Evolutionary conservation across 2,888 invertebrate genomes (phyloP), one percentile per base, ranked within the genome.

Genomic region (Mythimna ferrago): DNA sequence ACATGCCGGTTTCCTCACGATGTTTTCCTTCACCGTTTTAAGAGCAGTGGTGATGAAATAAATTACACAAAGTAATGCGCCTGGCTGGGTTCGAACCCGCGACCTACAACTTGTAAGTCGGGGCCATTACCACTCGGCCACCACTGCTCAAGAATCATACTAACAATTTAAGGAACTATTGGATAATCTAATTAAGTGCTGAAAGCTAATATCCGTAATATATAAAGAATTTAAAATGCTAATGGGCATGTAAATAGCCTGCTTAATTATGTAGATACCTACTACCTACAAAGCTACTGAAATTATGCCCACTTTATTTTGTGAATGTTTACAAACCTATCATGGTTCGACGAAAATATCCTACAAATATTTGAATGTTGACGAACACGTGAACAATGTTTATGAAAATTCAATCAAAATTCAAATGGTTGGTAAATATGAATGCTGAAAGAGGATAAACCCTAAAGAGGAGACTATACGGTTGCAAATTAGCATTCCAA

Each of bases 261-360:
- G 38, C 38, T 38, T 9, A 38, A 38, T 38, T 38, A 38, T 38
- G 38, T 14, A 58, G 2, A 5, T 5, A 48, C 32, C 2, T 61
- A 51, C 19, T 9, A 9, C 11, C 41, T 44, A 44, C 44, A 14
- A 4, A 48, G 14, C 44, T 48, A 5, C 14, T 14, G 6, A 48
- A 48, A 48, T 6, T 6, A 16, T 5, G 14, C 3, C 16, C 48
- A 48, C 16, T 19, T 48, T 53, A 66, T 60, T 66, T 48, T 32
- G 44, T 54, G 10, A 57, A 65, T 77, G 66, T 76, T 78, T 78
- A 44, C 32, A 68, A 74, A 75, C 48, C 4, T 5, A 38, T 10
- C 26, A 1, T 51, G 14, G 26, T 26, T 67, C 56, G 7, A 58
- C n/a, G 51, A 58, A 32, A 58, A 58, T 58, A 58, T 35, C 19